Base-by-base conservation (phyloP, 2,113 vertebrate species). In the Strix uralensis region DNA sequence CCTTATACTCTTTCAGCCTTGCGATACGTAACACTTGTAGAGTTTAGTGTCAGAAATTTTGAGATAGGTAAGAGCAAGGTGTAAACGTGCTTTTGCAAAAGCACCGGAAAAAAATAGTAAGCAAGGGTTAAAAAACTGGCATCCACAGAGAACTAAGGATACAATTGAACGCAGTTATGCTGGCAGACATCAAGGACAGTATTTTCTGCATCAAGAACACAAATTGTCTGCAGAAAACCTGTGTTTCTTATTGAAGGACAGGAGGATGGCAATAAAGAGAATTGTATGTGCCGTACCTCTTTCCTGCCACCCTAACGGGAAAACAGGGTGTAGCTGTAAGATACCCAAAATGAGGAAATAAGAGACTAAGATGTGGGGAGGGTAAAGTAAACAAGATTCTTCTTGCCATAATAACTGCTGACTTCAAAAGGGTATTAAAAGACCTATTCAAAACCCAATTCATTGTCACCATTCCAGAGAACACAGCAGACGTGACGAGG, bases 81-180 rank as follows among this genome's bases (percentile, higher is more conserved):
- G 32, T 38, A 40, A 51, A 69, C 8, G 5, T 19, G 25, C 6
- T 71, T 57, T 44, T 38, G 61, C 30, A 54, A 9, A 81, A 92
- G 58, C 23, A 15, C 14, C 38, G 29, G 25, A 7, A 73, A 55
- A 52, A 66, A 75, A 44, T 5, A 22, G 36, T 1, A 80, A 46
- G 25, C 22, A 47, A 57, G 40, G 22, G 61, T 80, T 88, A 54
- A 86, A 87, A 84, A 29, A 4, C 23, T 51, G 78, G 36, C 44
- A 59, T 32, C 10, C 0, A 0, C 9, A 38, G 67, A 29, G 19
- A 67, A 47, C 29, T 4, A 7, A 3, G 2, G 74, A 7, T n/a
- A 25, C 18, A 44, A 51, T 0, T 15, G 57, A 44, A 71, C 0
- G 1, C n/a, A 59, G 27, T 46, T n/a, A 11, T 0, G 0, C 23